A percentile compares a stretch with the other conserved stretches of the same genome.
Evolutionary conservation across 2,113 vertebrate genomes (phyloP).

Genomic region (Fulmarus glacialis): DNA sequence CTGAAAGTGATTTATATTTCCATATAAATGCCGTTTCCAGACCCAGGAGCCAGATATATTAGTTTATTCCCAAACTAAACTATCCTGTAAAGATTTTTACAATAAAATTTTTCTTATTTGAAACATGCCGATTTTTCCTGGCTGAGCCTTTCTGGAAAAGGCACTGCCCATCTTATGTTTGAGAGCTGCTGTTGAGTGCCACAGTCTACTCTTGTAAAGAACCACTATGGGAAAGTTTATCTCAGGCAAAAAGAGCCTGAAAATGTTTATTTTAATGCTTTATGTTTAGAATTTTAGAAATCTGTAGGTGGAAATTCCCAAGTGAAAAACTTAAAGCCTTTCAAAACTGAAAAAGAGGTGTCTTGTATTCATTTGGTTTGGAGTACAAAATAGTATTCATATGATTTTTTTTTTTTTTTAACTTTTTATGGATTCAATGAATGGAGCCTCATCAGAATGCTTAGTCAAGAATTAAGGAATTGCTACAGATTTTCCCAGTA

Average conservation of each 20-base stretch:
- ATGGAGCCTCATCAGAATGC: neutral
- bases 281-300: neutral
- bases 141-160: neutral
- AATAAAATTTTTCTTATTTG: neutral
- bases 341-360: neutral
- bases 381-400: neutral
- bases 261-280: neutral
- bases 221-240: neutral
- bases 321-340: neutral
- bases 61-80: neutral
- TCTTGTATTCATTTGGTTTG: neutral
- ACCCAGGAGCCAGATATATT: neutral
- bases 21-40: neutral
- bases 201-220: neutral
- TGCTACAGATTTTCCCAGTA: slow-evolving; percentile 36
- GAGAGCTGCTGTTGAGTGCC: neutral
- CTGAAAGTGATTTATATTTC: neutral
- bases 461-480: neutral
- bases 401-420: neutral
- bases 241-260: neutral
- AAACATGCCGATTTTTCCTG: neutral
- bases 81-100: neutral
- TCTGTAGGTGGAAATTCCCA: slow-evolving; percentile 4
- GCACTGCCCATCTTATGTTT: neutral
- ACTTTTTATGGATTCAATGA: neutral